Evolutionary conservation across 2,797 vertebrate genomes (phyloP), one percentile per base, ranked within the genome.

Genomic region (Sandelia bainsii): DNA sequence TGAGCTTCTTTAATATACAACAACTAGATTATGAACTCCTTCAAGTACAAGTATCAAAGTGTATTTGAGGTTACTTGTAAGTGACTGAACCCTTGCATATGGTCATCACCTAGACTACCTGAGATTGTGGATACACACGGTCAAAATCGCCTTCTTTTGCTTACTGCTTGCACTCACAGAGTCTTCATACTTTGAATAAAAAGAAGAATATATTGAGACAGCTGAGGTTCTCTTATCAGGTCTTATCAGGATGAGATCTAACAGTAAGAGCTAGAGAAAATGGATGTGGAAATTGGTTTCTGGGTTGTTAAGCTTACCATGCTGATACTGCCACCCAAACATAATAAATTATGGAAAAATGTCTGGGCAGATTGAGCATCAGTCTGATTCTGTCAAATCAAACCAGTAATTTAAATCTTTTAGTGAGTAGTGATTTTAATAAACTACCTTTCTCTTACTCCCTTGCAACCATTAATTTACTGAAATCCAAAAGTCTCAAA

Each of bases 1-100:
- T 44, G 77, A 83, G 59, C 70, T 72, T 27, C 37, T 68, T 82
- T 81, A 78, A 84, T 77, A 61, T 75, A 69, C 53, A 59, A 51
- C 72, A 80, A 70, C 67, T 78, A 45, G 45, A 82, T 62, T 70
- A 74, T 74, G 56, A 75, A 79, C 62, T 32, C n/a, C 53, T 57
- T 63, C 25, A 54, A 57, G 64, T 29, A 39, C 6, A 59, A 57
- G 34, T 22, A 58, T 37, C 16, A 27, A 51, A 52, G 25, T 53
- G 37, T 71, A 45, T 34, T 61, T 49, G 42, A 13, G 46, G 53
- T 61, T 39, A 59, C 4, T 40, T 50, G 7, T 61, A 57, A 20
- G 22, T 37, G 22, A 8, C 1, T 39, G 13, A 54, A 60, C 27
- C 19, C 7, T 72, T 1, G 9, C 27, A 27, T 32, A 4, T 19